Conservation (phyloP, 2,888 invertebrate genomes). For the Dexiosoma caninum region DNA sequence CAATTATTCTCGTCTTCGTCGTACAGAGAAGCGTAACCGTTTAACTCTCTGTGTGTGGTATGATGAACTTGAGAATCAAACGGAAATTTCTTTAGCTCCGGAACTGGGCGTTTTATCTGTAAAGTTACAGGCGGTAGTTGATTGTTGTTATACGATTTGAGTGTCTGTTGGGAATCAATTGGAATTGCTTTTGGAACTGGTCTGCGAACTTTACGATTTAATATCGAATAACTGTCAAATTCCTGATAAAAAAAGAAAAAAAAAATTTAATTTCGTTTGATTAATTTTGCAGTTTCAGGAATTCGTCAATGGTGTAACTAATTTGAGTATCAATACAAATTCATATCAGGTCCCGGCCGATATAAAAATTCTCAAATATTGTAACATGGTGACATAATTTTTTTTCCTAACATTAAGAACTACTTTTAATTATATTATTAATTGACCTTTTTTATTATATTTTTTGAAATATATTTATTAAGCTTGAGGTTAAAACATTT, state of each 20-base stretch:
- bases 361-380: no score
- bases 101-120: not conserved
- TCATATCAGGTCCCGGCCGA: no score
- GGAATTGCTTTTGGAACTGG: slow-evolving; percentile 64
- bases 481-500: no score
- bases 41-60: slow-evolving; percentile 14
- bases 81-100: not conserved
- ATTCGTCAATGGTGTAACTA: no score
- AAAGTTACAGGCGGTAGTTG: not conserved
- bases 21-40: slow-evolving; percentile 30
- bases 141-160: slow-evolving; percentile 53
- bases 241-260: not conserved
- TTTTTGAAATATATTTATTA: no score
- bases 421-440: no score
- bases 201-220: slow-evolving; percentile 31
- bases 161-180: slow-evolving; percentile 17
- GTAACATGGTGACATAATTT: no score
- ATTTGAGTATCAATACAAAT: no score
- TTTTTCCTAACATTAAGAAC: no score
- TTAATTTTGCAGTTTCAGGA: no score
- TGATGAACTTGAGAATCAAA: not conserved
- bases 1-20: slow-evolving; percentile 37
- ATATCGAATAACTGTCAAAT: not conserved
- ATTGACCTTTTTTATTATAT: no score
- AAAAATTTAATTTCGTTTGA: no score